A percentile compares a stretch with the other conserved stretches of the same genome.
Conservation (phyloP, 2,113 vertebrate species). For the Porphyrio hochstetteri region DNA sequence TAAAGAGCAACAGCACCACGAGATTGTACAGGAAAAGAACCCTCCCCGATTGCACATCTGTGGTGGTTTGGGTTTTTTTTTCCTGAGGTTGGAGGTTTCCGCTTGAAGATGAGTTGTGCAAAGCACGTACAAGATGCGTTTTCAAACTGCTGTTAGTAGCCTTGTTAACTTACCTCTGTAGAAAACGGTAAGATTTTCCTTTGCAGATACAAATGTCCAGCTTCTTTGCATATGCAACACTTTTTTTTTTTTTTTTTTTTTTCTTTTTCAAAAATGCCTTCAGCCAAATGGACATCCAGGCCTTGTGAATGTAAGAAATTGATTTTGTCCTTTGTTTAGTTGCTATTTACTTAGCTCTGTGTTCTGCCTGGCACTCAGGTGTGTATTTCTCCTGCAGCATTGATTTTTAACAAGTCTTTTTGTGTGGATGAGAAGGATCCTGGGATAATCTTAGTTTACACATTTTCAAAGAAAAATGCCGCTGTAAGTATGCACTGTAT, state of each 20-base stretch:
- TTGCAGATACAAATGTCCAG: neutral
- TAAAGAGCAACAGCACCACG: neutral
- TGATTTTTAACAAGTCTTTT: neutral
- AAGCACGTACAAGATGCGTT: neutral
- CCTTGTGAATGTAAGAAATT: neutral
- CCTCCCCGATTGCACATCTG: too few relatives aligned
- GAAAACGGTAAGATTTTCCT: neutral
- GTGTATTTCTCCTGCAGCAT: neutral
- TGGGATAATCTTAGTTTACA: neutral
- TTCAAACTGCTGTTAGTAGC: neutral
- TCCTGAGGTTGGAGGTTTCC: neutral
- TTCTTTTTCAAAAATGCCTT: neutral
- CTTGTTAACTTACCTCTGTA: neutral
- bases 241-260: neutral
- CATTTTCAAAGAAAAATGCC: neutral
- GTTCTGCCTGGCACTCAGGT: neutral
- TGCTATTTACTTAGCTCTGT: neutral
- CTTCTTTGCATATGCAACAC: neutral
- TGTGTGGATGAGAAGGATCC: neutral
- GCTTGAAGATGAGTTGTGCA: neutral
- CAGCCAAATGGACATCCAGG: neutral
- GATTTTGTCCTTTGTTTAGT: neutral
- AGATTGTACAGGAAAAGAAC: neutral
- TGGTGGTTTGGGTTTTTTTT: neutral
- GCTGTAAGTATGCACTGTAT: neutral